Percentiles rank a stretch among this genome's conserved stretches.
Evolutionary conservation across 2,797 vertebrate genomes (phyloP).

Genomic region (Calcarius lapponicus): DNA sequence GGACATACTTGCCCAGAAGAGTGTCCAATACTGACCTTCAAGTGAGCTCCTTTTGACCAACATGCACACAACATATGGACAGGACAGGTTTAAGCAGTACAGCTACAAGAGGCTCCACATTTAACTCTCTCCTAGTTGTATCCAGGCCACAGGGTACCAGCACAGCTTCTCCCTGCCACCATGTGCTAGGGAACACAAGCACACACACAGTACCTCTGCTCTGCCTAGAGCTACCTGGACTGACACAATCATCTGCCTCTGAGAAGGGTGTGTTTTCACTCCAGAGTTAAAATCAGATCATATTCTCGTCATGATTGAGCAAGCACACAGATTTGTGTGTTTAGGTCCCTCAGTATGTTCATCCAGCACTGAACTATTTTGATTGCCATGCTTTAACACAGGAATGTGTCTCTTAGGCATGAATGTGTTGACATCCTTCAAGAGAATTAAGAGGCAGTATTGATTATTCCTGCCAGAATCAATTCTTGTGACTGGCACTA

Average conservation of each 20-base stretch:
- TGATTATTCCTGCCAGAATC: not conserved
- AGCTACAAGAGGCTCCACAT: fast-evolving
- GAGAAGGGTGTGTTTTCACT: not conserved
- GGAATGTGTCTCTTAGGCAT: not conserved
- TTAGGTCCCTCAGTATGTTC: not conserved
- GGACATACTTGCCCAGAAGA: not conserved
- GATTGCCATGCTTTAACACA: not conserved
- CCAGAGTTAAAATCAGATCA: not conserved
- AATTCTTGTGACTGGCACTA: not conserved
- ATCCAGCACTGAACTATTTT: not conserved
- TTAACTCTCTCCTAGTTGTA: not conserved
- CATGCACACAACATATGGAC: no score
- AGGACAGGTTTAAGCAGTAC: not conserved
- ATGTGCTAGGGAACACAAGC: not conserved
- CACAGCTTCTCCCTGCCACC: not conserved
- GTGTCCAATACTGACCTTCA: not conserved
- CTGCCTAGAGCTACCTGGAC: not conserved
- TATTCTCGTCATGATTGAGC: not conserved
- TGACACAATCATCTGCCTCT: not conserved
- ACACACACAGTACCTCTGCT: fast-evolving
- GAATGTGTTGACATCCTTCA: not conserved
- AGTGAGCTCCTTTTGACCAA: not conserved
- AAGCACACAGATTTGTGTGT: not conserved
- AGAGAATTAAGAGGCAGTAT: not conserved
- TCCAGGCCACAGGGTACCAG: not conserved